phyloP scores from a whole-genome alignment of 2,888 invertebrate genomes.

The Zaprionus lineosus region DNA sequence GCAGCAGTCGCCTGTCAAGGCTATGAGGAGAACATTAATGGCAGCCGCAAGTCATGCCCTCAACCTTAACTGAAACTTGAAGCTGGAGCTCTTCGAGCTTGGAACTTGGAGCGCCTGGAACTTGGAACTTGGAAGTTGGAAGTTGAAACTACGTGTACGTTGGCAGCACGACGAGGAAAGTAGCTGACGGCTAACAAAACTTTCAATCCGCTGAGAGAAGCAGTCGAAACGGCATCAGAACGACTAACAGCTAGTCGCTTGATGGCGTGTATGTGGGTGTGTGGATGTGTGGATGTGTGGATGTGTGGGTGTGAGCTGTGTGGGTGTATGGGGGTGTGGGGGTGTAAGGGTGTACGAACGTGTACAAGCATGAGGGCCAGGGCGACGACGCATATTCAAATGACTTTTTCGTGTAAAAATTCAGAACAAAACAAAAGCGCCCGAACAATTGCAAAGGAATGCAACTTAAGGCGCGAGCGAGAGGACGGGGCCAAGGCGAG shows the following conservation, averaged over 20 bases:
- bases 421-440: constrained; percentile 70
- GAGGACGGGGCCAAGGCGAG: not conserved
- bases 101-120: not conserved
- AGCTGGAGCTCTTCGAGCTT: no score
- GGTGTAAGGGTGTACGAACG: not conserved
- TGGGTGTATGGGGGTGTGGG: not conserved
- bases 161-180: constrained; percentile 48
- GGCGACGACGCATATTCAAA: constrained; percentile 69
- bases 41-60: constrained; percentile 75
- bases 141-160: not conserved
- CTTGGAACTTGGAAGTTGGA: not conserved
- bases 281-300: not conserved
- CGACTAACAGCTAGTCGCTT: no score
- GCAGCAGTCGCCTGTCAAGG: constrained; percentile 56
- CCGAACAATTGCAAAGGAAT: constrained; percentile 72
- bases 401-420: constrained; percentile 79
- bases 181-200: constrained; percentile 76
- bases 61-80: constrained; percentile 59
- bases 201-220: constrained; percentile 55
- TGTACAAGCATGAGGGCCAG: no score
- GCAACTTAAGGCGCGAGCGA: constrained; percentile 63
- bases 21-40: constrained; percentile 53
- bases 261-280: not conserved
- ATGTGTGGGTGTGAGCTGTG: not conserved
- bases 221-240: constrained; percentile 20